Percentiles rank a stretch among this genome's conserved stretches.
Evolutionary conservation across 2,113 vertebrate genomes (phyloP).

Genomic region (Podocnemis expansa): DNA sequence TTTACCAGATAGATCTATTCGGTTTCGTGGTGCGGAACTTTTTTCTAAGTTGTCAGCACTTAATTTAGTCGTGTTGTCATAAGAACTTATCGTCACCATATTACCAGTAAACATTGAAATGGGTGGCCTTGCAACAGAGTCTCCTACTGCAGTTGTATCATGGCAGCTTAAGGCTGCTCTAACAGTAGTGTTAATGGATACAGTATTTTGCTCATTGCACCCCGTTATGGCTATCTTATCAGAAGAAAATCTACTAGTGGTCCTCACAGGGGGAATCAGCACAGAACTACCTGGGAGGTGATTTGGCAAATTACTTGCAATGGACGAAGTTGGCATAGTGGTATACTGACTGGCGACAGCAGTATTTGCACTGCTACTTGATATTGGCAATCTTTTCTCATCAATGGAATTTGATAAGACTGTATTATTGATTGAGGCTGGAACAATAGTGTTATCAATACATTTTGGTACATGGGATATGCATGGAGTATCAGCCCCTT

Average conservation of each 20-base stretch:
- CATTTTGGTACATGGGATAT: slow-evolving; percentile 84
- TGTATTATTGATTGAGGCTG: slow-evolving; percentile 60
- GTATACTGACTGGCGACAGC: slow-evolving; percentile 71
- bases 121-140: slow-evolving; percentile 68
- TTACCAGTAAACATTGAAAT: slow-evolving; percentile 79
- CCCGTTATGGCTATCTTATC: slow-evolving; percentile 79
- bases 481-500: slow-evolving; percentile 77
- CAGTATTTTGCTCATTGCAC: slow-evolving; percentile 70
- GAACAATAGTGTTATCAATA: slow-evolving; percentile 69
- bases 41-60: slow-evolving; percentile 76
- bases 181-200: slow-evolving; percentile 64
- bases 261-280: slow-evolving; percentile 76
- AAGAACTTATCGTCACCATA: slow-evolving; percentile 75
- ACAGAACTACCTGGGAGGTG: slow-evolving; percentile 79
- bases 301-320: slow-evolving; percentile 81
- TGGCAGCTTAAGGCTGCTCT: slow-evolving; percentile 73
- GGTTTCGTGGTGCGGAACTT: slow-evolving; percentile 66
- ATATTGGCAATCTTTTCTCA: slow-evolving; percentile 73
- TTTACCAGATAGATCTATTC: slow-evolving; percentile 76
- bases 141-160: slow-evolving; percentile 48
- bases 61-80: slow-evolving; percentile 66
- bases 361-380: slow-evolving; percentile 68
- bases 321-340: slow-evolving; percentile 78
- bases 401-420: slow-evolving; percentile 59
- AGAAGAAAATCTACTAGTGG: slow-evolving; percentile 74